phyloP scores from a whole-genome alignment of 2,113 vertebrate species.

The Rhinopomastus cyanomelas region DNA sequence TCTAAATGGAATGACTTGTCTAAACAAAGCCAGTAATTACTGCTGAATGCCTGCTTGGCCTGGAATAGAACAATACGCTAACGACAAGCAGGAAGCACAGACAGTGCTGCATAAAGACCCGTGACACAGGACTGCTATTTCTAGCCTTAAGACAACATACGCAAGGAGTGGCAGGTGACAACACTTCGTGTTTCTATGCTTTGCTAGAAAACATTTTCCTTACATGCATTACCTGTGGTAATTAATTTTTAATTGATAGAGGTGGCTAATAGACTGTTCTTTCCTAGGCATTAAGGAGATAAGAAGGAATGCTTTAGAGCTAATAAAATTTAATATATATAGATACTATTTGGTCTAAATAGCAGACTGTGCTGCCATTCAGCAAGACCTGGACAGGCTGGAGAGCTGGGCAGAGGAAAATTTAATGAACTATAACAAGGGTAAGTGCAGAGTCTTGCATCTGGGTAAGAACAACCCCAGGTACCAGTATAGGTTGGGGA shows the following conservation, averaged over 20 bases:
- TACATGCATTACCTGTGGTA: not conserved
- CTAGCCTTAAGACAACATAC: not conserved
- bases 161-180: not conserved
- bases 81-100: not conserved
- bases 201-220: not conserved
- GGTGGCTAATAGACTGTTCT: not conserved
- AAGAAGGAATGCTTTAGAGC: not conserved
- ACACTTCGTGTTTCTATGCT: not conserved
- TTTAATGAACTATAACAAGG: too few species aligned
- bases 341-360: not conserved
- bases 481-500: too few species aligned
- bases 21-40: constrained; percentile 47
- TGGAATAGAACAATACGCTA: constrained; percentile 16
- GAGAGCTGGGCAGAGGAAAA: too few species aligned
- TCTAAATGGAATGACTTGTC: constrained; percentile 11
- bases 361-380: too few species aligned
- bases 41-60: not conserved
- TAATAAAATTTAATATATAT: not conserved
- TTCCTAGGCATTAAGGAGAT: not conserved
- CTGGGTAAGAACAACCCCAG: too few species aligned
- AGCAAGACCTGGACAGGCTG: too few species aligned
- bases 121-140: not conserved
- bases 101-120: not conserved
- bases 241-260: not conserved
- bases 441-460: too few species aligned